Conservation (phyloP, 1,140 invertebrate genomes). For the Leptonema lineaticorne region DNA sequence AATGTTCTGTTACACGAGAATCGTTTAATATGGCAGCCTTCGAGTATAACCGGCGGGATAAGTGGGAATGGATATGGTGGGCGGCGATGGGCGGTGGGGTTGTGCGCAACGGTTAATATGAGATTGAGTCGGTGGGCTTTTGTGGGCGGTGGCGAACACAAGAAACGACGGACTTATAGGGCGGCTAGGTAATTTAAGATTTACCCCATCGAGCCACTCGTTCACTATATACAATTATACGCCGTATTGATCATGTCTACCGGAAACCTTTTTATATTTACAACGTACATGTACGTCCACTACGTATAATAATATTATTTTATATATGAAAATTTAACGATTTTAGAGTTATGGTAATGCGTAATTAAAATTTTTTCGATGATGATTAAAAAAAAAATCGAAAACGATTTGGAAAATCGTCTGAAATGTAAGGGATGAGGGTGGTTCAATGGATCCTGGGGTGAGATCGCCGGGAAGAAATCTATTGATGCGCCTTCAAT, state of each 20-base stretch:
- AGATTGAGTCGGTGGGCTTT: background rate
- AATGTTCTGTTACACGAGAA: conserved; percentile 32
- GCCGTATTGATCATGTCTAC: conserved; percentile 37
- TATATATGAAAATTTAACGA: background rate
- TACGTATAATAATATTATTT: background rate
- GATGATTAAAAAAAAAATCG: conserved; percentile 7
- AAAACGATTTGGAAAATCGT: conserved; percentile 23
- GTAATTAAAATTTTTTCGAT: conserved; percentile 24
- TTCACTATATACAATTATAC: conserved; percentile 31
- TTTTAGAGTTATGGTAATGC: conserved; percentile 16
- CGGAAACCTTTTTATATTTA: conserved; percentile 28
- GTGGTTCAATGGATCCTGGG: no score
- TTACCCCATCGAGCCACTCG: conserved; percentile 24
- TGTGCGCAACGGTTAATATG: conserved; percentile 2
- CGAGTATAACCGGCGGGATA: background rate
- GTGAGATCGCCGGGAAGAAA: conserved; percentile 10
- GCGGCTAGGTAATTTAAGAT: conserved; percentile 31
- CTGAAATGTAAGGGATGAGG: no score
- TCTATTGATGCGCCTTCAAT: conserved; percentile 32
- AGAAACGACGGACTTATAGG: background rate
- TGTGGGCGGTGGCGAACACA: background rate
- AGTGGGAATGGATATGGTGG: background rate
- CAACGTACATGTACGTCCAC: background rate
- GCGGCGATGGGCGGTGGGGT: background rate
- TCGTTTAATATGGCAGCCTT: conserved; percentile 24